A percentile compares a stretch with the other conserved stretches of the same genome.
Conservation (phyloP, 2,113 vertebrate species). For the Paramisgurnus dabryanus region DNA sequence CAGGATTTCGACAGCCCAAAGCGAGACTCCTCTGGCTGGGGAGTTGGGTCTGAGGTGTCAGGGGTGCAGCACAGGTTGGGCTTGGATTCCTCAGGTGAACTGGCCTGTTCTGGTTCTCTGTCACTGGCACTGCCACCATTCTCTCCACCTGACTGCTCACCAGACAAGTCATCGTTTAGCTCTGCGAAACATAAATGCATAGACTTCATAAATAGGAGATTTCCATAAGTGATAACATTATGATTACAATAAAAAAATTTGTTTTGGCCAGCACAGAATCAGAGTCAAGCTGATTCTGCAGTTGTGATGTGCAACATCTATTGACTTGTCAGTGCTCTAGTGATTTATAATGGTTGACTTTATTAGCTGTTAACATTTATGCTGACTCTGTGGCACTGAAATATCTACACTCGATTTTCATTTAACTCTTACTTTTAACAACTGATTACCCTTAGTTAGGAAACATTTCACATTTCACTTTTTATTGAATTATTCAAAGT, state of each 20-base stretch:
- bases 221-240: neutral
- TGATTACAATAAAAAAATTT: neutral
- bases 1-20: constrained; percentile 78
- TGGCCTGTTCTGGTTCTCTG: constrained; percentile 86
- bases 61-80: constrained; percentile 84
- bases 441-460: constrained; percentile 83
- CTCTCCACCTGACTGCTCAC: constrained; percentile 79
- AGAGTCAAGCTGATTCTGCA: neutral
- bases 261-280: neutral
- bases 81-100: constrained; percentile 86
- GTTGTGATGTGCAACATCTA: constrained; percentile 50
- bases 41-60: constrained; percentile 82
- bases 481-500: too few species aligned
- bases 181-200: constrained; percentile 71
- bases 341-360: constrained; percentile 69
- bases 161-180: constrained; percentile 79
- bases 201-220: neutral
- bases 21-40: constrained; percentile 79
- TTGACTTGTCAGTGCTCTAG: constrained; percentile 41
- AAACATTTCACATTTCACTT: constrained; percentile 80
- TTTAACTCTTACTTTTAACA: constrained; percentile 80
- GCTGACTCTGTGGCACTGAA: constrained; percentile 77
- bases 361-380: constrained; percentile 74
- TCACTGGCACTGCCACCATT: constrained; percentile 85
- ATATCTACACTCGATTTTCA: constrained; percentile 77